Percentiles rank a stretch among this genome's conserved stretches.
phyloP scores from a whole-genome alignment of 2,113 vertebrate genomes.

The Crotalus horridus region DNA sequence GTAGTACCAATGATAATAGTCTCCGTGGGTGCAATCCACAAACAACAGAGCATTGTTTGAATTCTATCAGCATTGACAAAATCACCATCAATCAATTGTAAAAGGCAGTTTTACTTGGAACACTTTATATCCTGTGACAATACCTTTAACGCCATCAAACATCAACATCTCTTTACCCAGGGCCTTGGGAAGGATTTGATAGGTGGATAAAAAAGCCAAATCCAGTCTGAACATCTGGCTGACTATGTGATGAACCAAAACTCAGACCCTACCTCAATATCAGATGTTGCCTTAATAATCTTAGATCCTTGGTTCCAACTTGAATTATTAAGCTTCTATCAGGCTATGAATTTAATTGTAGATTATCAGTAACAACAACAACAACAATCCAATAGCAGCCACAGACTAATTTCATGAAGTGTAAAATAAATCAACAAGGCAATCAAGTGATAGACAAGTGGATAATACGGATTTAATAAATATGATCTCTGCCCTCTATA shows the following conservation, averaged over 20 bases:
- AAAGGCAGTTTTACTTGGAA: background rate
- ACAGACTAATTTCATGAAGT: slow-evolving; percentile 9
- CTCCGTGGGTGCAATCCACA: background rate
- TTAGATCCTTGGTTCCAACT: background rate
- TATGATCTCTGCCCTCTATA: slow-evolving; percentile 31
- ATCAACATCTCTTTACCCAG: background rate
- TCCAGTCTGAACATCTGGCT: background rate
- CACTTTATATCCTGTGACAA: background rate
- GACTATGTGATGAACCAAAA: background rate
- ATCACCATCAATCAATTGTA: background rate
- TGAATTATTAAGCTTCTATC: background rate
- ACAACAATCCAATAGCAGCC: background rate
- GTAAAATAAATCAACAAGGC: slow-evolving; percentile 22
- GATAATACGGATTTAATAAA: slow-evolving; percentile 31
- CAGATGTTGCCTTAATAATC: background rate
- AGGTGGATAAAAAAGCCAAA: background rate
- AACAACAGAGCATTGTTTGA: background rate
- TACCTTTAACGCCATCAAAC: background rate
- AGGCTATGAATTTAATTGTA: background rate
- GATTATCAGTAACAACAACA: background rate
- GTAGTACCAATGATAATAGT: background rate
- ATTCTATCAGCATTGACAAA: background rate
- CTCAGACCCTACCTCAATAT: background rate
- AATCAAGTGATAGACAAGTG: slow-evolving; percentile 24
- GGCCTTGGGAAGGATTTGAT: background rate